phyloP scores from a whole-genome alignment of 1,140 invertebrate species.

The Papilio helenus region DNA sequence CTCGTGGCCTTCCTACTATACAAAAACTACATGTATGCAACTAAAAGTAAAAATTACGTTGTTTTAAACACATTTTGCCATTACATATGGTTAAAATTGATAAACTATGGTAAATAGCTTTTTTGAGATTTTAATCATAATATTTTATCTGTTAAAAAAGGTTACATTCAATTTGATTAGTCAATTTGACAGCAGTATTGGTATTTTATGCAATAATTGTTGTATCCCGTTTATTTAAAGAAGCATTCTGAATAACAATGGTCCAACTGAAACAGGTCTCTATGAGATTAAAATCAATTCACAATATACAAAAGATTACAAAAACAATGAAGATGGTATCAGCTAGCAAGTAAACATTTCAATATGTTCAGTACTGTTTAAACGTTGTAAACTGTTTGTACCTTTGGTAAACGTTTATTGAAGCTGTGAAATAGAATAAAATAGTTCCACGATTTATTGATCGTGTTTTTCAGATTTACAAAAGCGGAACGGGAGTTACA shows the following conservation, averaged over 20 bases:
- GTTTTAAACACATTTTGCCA: neutral
- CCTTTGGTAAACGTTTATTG: too few relatives aligned
- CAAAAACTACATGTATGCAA: too few relatives aligned
- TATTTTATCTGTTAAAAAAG: neutral
- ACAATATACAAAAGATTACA: slow-evolving; percentile 99
- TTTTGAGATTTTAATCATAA: too few relatives aligned
- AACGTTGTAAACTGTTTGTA: neutral
- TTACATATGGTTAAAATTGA: neutral
- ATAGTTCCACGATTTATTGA: neutral
- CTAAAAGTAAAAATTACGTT: neutral
- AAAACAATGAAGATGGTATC: slow-evolving; percentile 99
- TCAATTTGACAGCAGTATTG: neutral
- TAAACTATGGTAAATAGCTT: too few relatives aligned
- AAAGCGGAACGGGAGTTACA: slow-evolving; percentile 97
- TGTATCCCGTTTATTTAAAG: neutral
- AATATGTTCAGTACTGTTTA: neutral
- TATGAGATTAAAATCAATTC: slow-evolving; percentile 97
- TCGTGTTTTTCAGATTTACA: slow-evolving; percentile 86
- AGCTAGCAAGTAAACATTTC: slow-evolving; percentile 86
- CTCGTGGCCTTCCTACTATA: too few relatives aligned
- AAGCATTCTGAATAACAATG: slow-evolving; percentile 84
- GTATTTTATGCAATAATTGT: neutral
- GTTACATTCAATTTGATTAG: neutral
- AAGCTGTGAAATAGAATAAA: neutral
- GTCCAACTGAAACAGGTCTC: slow-evolving; percentile 98